Evolutionary conservation across 64 coral and sea anemone species (phyloP).

Genomic region (Montipora sp.): DNA sequence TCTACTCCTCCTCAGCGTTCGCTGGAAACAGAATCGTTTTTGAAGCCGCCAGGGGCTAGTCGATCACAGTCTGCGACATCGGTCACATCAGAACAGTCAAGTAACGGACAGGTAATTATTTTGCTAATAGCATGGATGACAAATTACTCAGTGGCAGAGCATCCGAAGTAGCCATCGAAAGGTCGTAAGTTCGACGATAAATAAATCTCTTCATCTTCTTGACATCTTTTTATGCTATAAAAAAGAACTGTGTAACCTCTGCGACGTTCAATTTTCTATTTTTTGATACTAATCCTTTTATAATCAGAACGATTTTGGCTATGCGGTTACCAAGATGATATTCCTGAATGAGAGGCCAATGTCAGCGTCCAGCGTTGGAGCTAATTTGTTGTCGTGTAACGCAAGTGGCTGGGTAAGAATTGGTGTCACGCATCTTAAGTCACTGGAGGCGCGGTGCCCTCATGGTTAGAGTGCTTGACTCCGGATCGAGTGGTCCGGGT

Average conservation of each 20-base stretch:
- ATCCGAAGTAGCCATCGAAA: too few species aligned
- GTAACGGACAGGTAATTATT: background rate
- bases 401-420: slow-evolving; percentile 84
- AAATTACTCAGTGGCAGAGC: too few species aligned
- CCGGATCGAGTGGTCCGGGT: too few species aligned
- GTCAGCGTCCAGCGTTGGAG: slow-evolving; percentile 64
- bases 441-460: too few species aligned
- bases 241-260: too few species aligned
- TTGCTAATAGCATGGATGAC: background rate
- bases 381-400: slow-evolving; percentile 85
- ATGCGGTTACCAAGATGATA: slow-evolving; percentile 77
- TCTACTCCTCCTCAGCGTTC: slow-evolving; percentile 9
- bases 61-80: slow-evolving; percentile 30
- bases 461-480: too few species aligned
- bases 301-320: slow-evolving; percentile 68
- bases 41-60: slow-evolving; percentile 27
- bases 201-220: too few species aligned
- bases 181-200: too few species aligned
- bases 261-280: too few species aligned
- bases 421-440: background rate
- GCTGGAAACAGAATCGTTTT: slow-evolving; percentile 33
- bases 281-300: background rate
- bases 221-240: too few species aligned
- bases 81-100: background rate
- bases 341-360: slow-evolving; percentile 83